phyloP scores from a whole-genome alignment of 2,888 invertebrate species.

The Eristalinus sepulchralis region DNA sequence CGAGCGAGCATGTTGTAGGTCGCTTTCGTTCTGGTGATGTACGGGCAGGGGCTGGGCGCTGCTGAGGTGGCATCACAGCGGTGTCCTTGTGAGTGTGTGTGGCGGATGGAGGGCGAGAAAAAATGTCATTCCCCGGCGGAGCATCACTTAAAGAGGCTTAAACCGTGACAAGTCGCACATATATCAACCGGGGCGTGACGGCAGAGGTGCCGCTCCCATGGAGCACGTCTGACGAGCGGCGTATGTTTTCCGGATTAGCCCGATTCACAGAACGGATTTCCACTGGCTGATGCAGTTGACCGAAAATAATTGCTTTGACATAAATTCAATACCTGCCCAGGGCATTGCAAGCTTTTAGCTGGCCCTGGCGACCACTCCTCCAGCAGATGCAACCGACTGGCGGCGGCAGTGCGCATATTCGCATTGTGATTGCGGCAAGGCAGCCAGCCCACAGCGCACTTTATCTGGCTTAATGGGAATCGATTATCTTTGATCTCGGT shows the following conservation, averaged over 20 bases:
- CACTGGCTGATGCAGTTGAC: constrained; percentile 44
- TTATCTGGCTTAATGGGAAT: constrained; percentile 16
- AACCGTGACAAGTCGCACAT: constrained; percentile 43
- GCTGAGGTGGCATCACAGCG: constrained; percentile 18
- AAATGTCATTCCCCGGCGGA: constrained; percentile 8
- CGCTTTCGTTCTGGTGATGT: constrained; percentile 10
- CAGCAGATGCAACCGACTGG: not conserved
- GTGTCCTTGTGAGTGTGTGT: constrained; percentile 15
- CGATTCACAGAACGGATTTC: constrained; percentile 54
- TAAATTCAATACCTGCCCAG: constrained; percentile 52
- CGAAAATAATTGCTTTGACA: constrained; percentile 66
- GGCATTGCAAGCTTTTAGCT: constrained; percentile 10
- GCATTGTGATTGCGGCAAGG: not conserved
- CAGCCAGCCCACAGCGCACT: not conserved
- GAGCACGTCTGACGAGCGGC: constrained; percentile 26
- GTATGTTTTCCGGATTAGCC: constrained; percentile 53
- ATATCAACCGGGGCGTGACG: not conserved
- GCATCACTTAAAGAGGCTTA: constrained; percentile 58
- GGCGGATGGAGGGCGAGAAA: not conserved
- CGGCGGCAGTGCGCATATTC: not conserved
- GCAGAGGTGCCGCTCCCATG: constrained; percentile 17
- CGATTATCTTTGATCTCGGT: constrained; percentile 49
- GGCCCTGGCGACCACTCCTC: constrained; percentile 5
- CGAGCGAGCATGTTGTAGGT: constrained; percentile 7
- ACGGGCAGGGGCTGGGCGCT: constrained; percentile 2